Conservation (phyloP, 2,797 vertebrate species). For the Euthynnus affinis region DNA sequence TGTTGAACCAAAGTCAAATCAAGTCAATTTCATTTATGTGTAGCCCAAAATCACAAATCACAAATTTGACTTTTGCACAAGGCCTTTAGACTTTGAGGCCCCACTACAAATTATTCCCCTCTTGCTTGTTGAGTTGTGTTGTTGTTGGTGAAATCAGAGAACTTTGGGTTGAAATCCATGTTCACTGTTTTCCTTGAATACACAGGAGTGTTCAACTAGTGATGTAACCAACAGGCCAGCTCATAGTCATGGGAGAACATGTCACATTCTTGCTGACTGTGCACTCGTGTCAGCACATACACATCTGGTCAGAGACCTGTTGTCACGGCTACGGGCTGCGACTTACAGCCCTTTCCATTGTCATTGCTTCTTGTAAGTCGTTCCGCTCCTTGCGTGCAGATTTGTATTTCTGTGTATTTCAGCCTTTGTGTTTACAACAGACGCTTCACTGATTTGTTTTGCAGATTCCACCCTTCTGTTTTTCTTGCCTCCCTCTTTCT, state of each 20-base stretch:
- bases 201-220: background rate
- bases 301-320: constrained; percentile 39
- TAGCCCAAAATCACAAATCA: background rate
- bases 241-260: constrained; percentile 41
- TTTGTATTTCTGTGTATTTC: constrained; percentile 16
- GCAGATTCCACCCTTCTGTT: constrained; percentile 52
- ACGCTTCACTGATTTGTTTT: constrained; percentile 52
- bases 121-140: background rate
- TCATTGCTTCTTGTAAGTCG: constrained; percentile 17
- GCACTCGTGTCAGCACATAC: constrained; percentile 7
- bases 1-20: constrained; percentile 2
- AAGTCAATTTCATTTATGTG: background rate
- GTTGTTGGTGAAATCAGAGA: background rate
- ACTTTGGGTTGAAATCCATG: background rate
- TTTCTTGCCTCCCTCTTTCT: constrained; percentile 30
- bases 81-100: background rate
- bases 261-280: constrained; percentile 44
- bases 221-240: constrained; percentile 2
- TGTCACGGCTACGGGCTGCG: constrained; percentile 35
- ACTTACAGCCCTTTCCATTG: background rate
- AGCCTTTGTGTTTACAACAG: constrained; percentile 12
- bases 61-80: too few relatives aligned
- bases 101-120: background rate
- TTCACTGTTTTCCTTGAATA: background rate
- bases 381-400: constrained; percentile 26